Evolutionary conservation across 2,797 vertebrate genomes (phyloP).

Genomic region (Enteromius mattozi): DNA sequence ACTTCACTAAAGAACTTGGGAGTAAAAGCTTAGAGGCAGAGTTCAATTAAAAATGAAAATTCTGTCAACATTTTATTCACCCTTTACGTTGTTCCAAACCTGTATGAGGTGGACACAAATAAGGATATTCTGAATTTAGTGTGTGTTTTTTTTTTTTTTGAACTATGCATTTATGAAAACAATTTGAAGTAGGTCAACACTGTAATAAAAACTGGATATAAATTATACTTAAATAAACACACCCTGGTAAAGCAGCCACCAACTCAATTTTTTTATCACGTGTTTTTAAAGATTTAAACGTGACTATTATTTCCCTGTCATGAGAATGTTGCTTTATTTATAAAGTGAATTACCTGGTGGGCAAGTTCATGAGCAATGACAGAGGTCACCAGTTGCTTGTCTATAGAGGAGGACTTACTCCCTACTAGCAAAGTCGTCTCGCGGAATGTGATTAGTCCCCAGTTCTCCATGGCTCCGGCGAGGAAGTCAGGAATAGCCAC

Average conservation of each 20-base stretch:
- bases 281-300: neutral
- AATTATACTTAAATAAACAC: neutral
- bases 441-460: conserved; percentile 94
- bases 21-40: neutral
- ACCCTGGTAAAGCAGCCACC: neutral
- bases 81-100: neutral
- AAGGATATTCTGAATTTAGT: neutral
- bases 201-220: neutral
- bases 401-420: conserved; percentile 81
- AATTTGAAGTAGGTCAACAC: neutral
- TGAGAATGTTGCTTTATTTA: neutral
- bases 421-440: conserved; percentile 87
- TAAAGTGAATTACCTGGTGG: conserved; percentile 87
- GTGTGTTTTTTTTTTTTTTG: neutral
- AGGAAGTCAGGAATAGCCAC: conserved; percentile 94
- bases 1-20: neutral
- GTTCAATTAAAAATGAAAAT: neutral
- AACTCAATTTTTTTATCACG: neutral
- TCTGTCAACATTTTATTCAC: neutral
- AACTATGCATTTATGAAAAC: neutral
- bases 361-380: conserved; percentile 94
- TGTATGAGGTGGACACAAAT: neutral
- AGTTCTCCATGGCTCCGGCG: conserved; percentile 97
- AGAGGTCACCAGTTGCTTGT: conserved; percentile 87
- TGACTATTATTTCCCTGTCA: conserved; percentile 12